Percentiles rank a stretch among this genome's conserved stretches.
Evolutionary conservation across 2,113 vertebrate genomes (phyloP).

Genomic region (Ammodytes dubius): DNA sequence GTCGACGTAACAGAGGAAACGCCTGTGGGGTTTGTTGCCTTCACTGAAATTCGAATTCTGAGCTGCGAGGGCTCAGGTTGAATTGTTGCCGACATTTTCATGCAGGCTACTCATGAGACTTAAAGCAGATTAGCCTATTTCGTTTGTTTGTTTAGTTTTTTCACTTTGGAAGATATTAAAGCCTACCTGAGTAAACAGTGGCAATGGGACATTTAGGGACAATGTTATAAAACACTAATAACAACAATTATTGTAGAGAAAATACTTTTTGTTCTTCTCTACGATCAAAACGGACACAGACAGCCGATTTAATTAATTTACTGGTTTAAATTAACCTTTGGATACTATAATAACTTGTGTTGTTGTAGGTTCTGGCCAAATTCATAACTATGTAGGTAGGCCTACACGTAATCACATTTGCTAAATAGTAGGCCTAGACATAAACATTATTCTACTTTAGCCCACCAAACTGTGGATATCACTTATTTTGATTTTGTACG

Average conservation of each 20-base stretch:
- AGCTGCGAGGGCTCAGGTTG: fast-evolving
- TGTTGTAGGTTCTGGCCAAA: background rate
- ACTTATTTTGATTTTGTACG: too few species aligned
- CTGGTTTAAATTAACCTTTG: background rate
- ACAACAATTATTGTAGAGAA: background rate
- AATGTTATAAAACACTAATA: background rate
- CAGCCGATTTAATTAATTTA: background rate
- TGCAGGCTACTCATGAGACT: background rate
- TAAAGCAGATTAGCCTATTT: background rate
- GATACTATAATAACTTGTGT: background rate
- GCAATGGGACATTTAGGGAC: background rate
- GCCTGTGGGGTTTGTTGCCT: constrained; percentile 20
- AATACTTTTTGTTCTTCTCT: background rate
- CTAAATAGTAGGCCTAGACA: background rate
- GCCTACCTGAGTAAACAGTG: too few species aligned
- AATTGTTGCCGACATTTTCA: background rate
- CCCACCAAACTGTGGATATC: background rate
- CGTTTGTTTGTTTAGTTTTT: background rate
- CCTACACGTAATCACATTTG: background rate
- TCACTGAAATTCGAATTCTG: constrained; percentile 21
- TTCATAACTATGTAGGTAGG: background rate
- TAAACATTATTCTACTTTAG: background rate
- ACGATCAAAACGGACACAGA: background rate
- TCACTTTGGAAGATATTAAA: background rate
- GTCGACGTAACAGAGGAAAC: background rate